Base-by-base conservation (phyloP, 2,797 vertebrate genomes). In the Crenichthys baileyi region DNA sequence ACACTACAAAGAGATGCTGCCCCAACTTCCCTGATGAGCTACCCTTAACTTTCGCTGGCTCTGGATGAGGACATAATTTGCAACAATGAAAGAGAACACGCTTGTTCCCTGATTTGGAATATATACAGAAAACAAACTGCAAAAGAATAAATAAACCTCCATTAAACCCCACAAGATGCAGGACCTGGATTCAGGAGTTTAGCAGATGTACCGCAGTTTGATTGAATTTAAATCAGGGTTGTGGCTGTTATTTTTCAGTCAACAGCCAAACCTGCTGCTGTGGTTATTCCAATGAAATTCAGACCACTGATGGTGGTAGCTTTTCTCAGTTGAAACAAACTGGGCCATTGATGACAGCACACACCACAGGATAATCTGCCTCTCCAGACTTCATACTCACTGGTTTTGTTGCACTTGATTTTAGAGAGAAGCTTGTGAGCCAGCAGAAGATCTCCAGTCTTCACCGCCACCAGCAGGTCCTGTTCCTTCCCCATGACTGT, bases 401-500 rank as follows among this genome's bases (percentile, higher is more conserved):
- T 96, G 80, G 89, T 94, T 92, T 94, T 94, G 91, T 89, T 95
- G 94, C 92, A 92, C 92, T 95, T 96, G 89, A 94, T 92, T 90
- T 95, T 96, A 79, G 94, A 91, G 76, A 96, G 93, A 1, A 96
- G 95, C 79, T 94, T 96, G 88, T 96, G 93, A 6, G 93, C 93
- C 79, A 92, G 86, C 36, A 94, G 91, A 75, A 95, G 91, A 87
- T 96, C 95, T 80, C 95, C 95, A 20, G 87, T 95, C 93, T 96
- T 96, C 90, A 95, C 95, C 0, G 95, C 95, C 85, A 92, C 91
- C 81, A 96, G 92, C 65, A 96, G 92, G 72, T 96, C 95, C 87
- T 95, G 95, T 84, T 96, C 95, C 77, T 95, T 96, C 68, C 95
- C 95, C 95, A 96, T 96, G 87, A 76, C 88, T 81, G 76, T 60